Base-by-base conservation (phyloP, 2,888 invertebrate species). In the Notodonta ziczac region DNA sequence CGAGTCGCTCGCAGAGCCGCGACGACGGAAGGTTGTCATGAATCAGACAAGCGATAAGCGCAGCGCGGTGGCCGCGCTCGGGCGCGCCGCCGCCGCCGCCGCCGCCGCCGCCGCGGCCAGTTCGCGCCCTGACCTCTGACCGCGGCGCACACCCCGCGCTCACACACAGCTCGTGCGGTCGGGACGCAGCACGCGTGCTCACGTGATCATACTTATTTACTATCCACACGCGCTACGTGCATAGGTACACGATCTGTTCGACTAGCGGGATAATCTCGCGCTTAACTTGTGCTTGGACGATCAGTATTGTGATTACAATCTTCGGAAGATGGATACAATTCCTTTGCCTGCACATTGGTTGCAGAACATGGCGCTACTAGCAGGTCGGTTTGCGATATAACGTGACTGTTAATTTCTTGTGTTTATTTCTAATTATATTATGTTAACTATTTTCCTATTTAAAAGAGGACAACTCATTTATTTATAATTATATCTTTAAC, bases 111-210 rank as follows among this genome's bases (percentile, higher is more conserved):
- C n/a, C 54, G 52, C 70, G 71, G 73, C 70, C 89, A 87, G 89
- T 87, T 64, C 75, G 77, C 78, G 74, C 70, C 68, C 76, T 87
- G 89, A 91, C 90, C 91, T 87, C 88, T 88, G 89, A 87, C 90
- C 88, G 87, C 72, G 74, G 85, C 81, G 84, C 55, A 46, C 59
- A 46, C 59, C 50, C 16, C 1, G 42, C 48, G 13, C 2, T 5
- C 48, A n/a, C 14, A 7, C 10, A n/a, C 48, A n/a, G 48, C 13
- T 48, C 48, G 48, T 42, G 10, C 42, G 42, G 12, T 42, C 42
- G 4, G 12, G 42, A 42, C 40, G 56, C 46, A 46, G 59, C 42
- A 56, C 44, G 50, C 16, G 54, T 50, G 10, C 56, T 56, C 53
- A n/a, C 7, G 51, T 48, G 48, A 48, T 48, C 48, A 48, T n/a